Evolutionary conservation across 2,888 invertebrate species (phyloP), one percentile per base, ranked within the genome.

Genomic region (Penaeus monodon): DNA sequence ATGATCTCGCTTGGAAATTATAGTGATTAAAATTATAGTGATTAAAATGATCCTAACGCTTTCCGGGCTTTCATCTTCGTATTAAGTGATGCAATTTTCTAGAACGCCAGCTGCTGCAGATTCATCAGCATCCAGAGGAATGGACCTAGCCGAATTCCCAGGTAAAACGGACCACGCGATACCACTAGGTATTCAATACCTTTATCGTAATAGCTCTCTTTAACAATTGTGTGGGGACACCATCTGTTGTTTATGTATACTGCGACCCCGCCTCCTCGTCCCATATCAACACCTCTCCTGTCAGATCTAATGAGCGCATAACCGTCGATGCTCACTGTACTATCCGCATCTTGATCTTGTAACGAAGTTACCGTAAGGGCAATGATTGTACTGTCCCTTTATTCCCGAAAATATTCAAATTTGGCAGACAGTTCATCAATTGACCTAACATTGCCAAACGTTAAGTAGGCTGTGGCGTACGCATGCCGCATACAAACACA

Each of bases 181-280:
- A n/a, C n/a, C n/a, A n/a, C n/a, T n/a, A n/a, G n/a, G n/a, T n/a
- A n/a, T n/a, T n/a, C n/a, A n/a, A n/a, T n/a, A n/a, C n/a, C n/a
- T n/a, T n/a, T n/a, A 24, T 27, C 24, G 29, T 12, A 74, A 29
- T 33, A 29, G 24, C 33, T 33, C 38, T 74, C 74, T 24, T 74
- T 74, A 29, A 74, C 74, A 74, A 22, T 74, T 29, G 74, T 74
- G 29, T 29, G 38, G 22, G 74, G 29, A 74, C 38, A 74, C 29
- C n/a, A n/a, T n/a, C n/a, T n/a, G n/a, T n/a, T n/a, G n/a, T n/a
- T n/a, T n/a, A n/a, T n/a, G n/a, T n/a, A n/a, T n/a, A n/a, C n/a
- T 33, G 74, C 74, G 7, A 74, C 74, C 33, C 74, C 74, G 20
- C 74, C 74, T 29, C 74, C 74, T 29, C 74, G 74, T 29, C 38